phyloP scores from a whole-genome alignment of 1,140 invertebrate species.

The Aricia agestis region DNA sequence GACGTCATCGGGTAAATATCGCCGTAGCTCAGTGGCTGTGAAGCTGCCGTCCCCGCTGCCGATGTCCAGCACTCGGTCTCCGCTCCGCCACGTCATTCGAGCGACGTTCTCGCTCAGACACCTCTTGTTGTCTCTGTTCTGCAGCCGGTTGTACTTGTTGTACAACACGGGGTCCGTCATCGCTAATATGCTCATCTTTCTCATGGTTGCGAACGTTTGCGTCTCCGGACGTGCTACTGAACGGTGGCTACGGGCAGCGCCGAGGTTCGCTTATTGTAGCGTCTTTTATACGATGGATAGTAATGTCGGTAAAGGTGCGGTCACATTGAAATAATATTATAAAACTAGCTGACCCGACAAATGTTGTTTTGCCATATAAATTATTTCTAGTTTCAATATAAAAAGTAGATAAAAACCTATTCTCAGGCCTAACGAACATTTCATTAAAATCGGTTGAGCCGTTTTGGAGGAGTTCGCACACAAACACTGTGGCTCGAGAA shows the following conservation, averaged over 20 bases:
- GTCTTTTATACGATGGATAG: background rate
- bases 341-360: too few relatives aligned
- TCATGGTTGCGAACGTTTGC: background rate
- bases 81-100: background rate
- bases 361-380: too few relatives aligned
- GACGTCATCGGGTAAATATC: background rate
- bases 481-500: too few relatives aligned
- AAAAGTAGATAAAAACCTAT: too few relatives aligned
- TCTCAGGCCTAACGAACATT: too few relatives aligned
- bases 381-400: too few relatives aligned
- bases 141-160: background rate
- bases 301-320: background rate
- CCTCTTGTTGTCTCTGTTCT: background rate
- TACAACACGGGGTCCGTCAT: background rate
- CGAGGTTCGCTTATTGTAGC: background rate
- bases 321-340: background rate
- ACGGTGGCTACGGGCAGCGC: background rate
- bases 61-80: background rate
- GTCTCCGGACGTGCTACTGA: background rate
- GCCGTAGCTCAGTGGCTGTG: background rate
- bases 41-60: constrained; percentile 10
- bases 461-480: too few relatives aligned
- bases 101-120: background rate
- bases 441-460: too few relatives aligned
- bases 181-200: background rate